A percentile compares a stretch with the other conserved stretches of the same genome.
These are phyloP conservation scores for Meta bourneti DNA, from an alignment of 2,888 invertebrate species.

Conservation along the genomic window DNA sequence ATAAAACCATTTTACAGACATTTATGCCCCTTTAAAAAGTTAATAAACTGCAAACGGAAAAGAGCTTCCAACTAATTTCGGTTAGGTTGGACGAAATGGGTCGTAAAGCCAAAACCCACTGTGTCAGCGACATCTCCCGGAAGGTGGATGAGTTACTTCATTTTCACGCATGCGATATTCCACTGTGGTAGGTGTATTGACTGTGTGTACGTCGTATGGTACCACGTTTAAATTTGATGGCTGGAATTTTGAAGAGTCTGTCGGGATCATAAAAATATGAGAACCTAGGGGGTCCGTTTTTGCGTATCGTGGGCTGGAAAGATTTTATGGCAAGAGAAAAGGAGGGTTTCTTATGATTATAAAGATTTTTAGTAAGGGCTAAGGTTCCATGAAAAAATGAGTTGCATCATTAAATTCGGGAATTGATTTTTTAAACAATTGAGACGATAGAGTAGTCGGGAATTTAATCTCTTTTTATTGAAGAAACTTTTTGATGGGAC, in stretches of 20 bases:
- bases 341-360: background rate
- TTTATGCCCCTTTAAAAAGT: constrained; percentile 67
- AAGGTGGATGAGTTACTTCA: constrained; percentile 49
- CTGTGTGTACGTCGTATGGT: constrained; percentile 22
- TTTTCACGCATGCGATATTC: constrained; percentile 2
- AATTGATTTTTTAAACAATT: background rate
- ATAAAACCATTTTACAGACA: constrained; percentile 64
- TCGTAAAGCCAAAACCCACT: constrained; percentile 41
- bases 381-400: background rate
- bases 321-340: background rate
- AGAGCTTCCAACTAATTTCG: constrained; percentile 58
- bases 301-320: background rate
- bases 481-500: background rate
- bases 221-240: constrained; percentile 60
- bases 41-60: constrained; percentile 65
- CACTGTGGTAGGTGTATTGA: constrained; percentile 37
- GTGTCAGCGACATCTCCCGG: constrained; percentile 42
- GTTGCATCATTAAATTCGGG: background rate
- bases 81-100: constrained; percentile 55
- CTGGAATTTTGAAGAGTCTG: constrained; percentile 35
- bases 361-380: background rate
- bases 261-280: constrained; percentile 51
- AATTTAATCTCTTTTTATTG: background rate
- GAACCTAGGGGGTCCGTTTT: constrained; percentile 24
- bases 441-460: background rate